Base-by-base conservation (phyloP, 2,113 vertebrate genomes). In the Vanacampus margaritifer region DNA sequence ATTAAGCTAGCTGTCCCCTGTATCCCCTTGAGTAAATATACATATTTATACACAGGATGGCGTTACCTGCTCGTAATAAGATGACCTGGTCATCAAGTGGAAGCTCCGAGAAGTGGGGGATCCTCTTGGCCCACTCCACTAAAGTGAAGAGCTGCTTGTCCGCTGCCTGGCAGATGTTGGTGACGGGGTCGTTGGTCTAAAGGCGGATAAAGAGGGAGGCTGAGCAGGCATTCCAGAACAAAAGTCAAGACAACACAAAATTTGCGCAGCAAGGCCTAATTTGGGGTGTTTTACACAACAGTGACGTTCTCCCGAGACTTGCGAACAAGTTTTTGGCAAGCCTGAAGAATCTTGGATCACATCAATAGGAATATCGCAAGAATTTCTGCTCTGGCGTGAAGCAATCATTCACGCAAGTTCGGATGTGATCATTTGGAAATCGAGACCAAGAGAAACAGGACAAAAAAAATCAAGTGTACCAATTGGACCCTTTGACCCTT, bases 111-210 rank as follows among this genome's bases (percentile, higher is more conserved):
- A 98, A 98, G 83, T 98, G 94, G 0, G 96, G 96, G 61, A 98
- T 96, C 73, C 95, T 92, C 83, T 98, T 98, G 67, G 96, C 96
- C 96, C 96, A 98, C 76, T 98, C 96, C 0, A 98, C 96, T 0
- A 98, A 87, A 0, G 95, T 98, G 85, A 98, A 98, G 48, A 98
- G 94, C 89, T 98, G 96, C 76, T 98, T 98, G 81, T 98, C 96
- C 0, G 96, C 96, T 0, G 96, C 96, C 0, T 98, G 96, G 86
- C 96, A 98, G 80, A 98, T 98, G 77, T 98, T 98, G 78, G 95
- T 98, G 79, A 98, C 95, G 0, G 96, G 96, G 88, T 98, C 95
- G 0, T 95, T 97, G 4, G 93, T 96, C 95, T 98, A 65, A 19
- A 5, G 45, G 51, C 35, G 72, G 58, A 57, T 9, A 23, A 51